Conservation (phyloP, 2,113 vertebrate species). For the Alexandromys fortis region DNA sequence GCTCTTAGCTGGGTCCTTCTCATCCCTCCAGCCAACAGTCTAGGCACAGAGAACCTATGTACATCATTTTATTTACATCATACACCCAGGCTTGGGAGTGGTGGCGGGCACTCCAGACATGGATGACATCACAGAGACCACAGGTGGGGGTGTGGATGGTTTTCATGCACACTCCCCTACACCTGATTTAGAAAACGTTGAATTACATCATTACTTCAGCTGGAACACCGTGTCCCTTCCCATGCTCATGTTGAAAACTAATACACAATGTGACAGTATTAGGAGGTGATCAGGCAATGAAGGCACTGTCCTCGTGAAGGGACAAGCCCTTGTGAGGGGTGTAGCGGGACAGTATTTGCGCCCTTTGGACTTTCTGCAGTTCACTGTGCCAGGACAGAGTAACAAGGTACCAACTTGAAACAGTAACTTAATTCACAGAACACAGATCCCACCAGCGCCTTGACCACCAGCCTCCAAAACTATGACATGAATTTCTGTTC, state of each 20-base stretch:
- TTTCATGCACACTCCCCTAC: fast-evolving
- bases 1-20: background rate
- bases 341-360: background rate
- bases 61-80: too few relatives aligned
- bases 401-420: background rate
- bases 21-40: background rate
- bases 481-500: background rate
- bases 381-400: background rate
- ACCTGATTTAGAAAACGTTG: background rate
- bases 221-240: background rate
- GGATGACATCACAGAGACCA: background rate
- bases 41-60: background rate
- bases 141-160: too few relatives aligned
- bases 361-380: background rate
- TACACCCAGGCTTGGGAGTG: background rate
- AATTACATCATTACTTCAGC: too few relatives aligned
- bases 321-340: background rate
- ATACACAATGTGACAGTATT: background rate
- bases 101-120: background rate
- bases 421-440: background rate
- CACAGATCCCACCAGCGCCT: fast-evolving
- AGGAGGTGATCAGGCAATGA: background rate
- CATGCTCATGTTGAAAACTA: background rate
- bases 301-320: background rate
- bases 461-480: background rate